Evolutionary conservation across 1,140 invertebrate species (phyloP), one percentile per base, ranked within the genome.

Genomic region (Aphidius ervi): DNA sequence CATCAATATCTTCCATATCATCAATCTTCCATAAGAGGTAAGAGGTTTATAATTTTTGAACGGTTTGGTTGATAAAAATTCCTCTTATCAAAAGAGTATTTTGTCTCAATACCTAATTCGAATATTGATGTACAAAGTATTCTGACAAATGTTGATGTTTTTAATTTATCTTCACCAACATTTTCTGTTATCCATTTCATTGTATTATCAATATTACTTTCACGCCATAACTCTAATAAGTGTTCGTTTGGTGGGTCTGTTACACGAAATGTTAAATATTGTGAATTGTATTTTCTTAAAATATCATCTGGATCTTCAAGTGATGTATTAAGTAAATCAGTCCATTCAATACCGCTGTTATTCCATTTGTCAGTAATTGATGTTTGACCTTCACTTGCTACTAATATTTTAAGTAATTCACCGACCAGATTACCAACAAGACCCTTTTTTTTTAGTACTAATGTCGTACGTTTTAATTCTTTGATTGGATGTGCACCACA

Each of bases 41-140:
- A 73, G 43, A 83, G 74, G 52, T 69, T 76, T 9, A 70, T 68
- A 48, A 85, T 80, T 52, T 49, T 72, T 1, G 79, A 74, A 37
- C 62, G 40, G 37, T 76, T 72, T 6, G 84, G 68, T 65, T 78
- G 68, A 67, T 43, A 65, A 42, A 40, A 40, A 6, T 45, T 8
- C 43, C 1, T 54, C 16, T 16, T 31, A 49, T 9, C 3, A 6
- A 42, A 55, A 46, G 43, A 41, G 8, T 39, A 42, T 50, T n/a
- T 40, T 61, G 70, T 2, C 23, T 79, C 73, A 58, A 89, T 81
- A 4, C 85, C 83, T 68, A 85, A 81, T 66, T 86, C 84, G 68
- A 86, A 84, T 16, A 16, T 16, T 16, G 58, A 94, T 84, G 89
- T 89, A 63, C 88, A 89, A 64, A 94, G 82, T 56, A 84, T 82